These are phyloP conservation scores for Cotesia vestalis DNA, from an alignment of 1,140 invertebrate species.

Conservation along the genomic window DNA sequence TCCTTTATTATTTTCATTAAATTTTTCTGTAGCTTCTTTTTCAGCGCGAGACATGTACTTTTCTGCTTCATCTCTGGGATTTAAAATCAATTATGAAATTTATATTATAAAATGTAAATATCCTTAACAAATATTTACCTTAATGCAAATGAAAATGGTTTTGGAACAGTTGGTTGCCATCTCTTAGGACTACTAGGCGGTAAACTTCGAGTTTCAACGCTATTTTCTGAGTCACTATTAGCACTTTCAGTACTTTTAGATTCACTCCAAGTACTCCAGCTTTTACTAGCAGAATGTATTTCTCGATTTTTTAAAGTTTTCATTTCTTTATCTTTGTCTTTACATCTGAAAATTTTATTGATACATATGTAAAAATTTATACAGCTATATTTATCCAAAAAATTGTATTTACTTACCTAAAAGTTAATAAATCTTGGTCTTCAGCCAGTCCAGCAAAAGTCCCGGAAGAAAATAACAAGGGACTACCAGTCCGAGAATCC, in stretches of 20 bases:
- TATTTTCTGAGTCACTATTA: slow-evolving; percentile 54
- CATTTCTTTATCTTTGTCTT: slow-evolving; percentile 48
- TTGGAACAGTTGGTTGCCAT: slow-evolving; percentile 68
- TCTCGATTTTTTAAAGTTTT: slow-evolving; percentile 55
- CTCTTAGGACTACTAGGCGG: slow-evolving; percentile 54
- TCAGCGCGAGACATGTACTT: slow-evolving; percentile 60
- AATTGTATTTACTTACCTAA: slow-evolving; percentile 44
- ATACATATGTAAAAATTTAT: not conserved
- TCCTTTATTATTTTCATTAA: slow-evolving; percentile 64
- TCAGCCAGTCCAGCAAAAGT: slow-evolving; percentile 54
- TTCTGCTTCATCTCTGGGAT: slow-evolving; percentile 72
- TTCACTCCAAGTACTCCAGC: slow-evolving; percentile 54
- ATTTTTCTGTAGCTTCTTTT: slow-evolving; percentile 55
- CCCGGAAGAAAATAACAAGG: slow-evolving; percentile 49
- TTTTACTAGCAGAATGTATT: slow-evolving; percentile 50
- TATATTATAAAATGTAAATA: not conserved
- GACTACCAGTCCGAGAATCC: slow-evolving; percentile 53
- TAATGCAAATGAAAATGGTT: slow-evolving; percentile 74
- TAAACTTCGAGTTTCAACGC: slow-evolving; percentile 57
- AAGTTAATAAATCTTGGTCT: slow-evolving; percentile 58
- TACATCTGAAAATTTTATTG: slow-evolving; percentile 42
- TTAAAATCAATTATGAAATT: slow-evolving; percentile 6
- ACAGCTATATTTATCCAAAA: no score
- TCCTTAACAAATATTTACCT: slow-evolving; percentile 54
- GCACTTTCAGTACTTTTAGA: slow-evolving; percentile 52